phyloP scores from a whole-genome alignment of 2,113 vertebrate species.

The Cochlearius cochlearius region DNA sequence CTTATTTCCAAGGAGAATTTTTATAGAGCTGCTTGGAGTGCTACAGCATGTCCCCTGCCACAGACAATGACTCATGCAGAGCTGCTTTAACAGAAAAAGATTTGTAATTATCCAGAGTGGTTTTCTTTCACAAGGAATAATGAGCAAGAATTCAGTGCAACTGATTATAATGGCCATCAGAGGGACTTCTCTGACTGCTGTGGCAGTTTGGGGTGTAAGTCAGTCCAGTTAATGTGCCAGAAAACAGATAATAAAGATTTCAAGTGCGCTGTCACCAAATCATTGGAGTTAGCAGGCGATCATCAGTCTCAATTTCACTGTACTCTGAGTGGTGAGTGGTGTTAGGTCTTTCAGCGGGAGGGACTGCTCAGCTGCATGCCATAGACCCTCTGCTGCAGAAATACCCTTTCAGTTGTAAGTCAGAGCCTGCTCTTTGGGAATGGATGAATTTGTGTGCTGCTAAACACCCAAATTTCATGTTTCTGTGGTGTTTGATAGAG shows the following conservation, averaged over 20 bases:
- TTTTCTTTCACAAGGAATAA: conserved; percentile 21
- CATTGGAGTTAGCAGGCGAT: background rate
- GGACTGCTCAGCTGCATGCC: background rate
- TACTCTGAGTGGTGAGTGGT: background rate
- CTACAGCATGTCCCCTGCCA: background rate
- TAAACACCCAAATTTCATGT: background rate
- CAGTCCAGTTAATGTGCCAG: background rate
- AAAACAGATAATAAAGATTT: conserved; percentile 30
- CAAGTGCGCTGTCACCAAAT: background rate
- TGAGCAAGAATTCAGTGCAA: background rate
- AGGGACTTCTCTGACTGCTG: background rate
- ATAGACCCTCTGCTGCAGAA: background rate
- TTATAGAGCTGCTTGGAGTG: background rate
- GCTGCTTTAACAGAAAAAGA: background rate
- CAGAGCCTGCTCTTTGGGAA: background rate
- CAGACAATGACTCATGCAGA: background rate
- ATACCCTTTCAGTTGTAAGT: background rate
- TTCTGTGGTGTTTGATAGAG: background rate
- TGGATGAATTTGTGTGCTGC: background rate
- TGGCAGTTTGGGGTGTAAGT: background rate
- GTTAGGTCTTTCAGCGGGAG: background rate
- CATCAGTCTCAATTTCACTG: background rate
- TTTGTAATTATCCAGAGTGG: background rate
- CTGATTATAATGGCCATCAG: background rate
- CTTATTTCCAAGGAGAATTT: background rate